Percentiles rank a stretch among this genome's conserved stretches.
Evolutionary conservation across 2,797 vertebrate genomes (phyloP).

Genomic region (Labroides dimidiatus): DNA sequence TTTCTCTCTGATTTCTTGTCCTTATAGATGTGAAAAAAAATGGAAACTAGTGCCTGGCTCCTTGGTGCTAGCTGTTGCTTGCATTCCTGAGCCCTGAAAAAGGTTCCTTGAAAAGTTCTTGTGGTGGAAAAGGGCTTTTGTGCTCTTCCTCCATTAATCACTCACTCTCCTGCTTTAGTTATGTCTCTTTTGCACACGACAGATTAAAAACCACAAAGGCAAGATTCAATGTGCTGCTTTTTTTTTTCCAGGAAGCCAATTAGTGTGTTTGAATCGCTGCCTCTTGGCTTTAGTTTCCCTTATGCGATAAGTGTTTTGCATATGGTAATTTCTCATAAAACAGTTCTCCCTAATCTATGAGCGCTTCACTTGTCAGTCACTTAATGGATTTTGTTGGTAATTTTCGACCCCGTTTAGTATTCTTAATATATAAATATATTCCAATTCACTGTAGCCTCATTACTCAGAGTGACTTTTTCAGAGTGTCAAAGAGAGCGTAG

Average conservation of each 20-base stretch:
- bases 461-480: slow-evolving; percentile 7
- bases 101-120: slow-evolving; percentile 15
- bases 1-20: no score
- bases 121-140: slow-evolving; percentile 14
- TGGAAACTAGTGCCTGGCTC: background rate
- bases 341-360: slow-evolving; percentile 2
- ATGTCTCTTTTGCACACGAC: slow-evolving; percentile 39
- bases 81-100: slow-evolving; percentile 9
- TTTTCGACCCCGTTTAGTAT: slow-evolving; percentile 1
- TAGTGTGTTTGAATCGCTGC: background rate
- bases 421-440: slow-evolving; percentile 1
- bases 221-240: slow-evolving; percentile 28
- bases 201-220: slow-evolving; percentile 37
- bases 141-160: slow-evolving; percentile 11
- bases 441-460: slow-evolving; percentile 1
- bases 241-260: slow-evolving; percentile 26
- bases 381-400: background rate
- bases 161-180: slow-evolving; percentile 12
- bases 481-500: slow-evolving; percentile 1
- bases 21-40: no score
- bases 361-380: background rate
- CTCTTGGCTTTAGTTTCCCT: slow-evolving; percentile 11
- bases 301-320: slow-evolving; percentile 16
- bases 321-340: background rate
- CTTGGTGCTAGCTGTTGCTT: background rate